Evolutionary conservation across 2,888 invertebrate species (phyloP), one percentile per base, ranked within the genome.

Genomic region (Oeneis ivallda): DNA sequence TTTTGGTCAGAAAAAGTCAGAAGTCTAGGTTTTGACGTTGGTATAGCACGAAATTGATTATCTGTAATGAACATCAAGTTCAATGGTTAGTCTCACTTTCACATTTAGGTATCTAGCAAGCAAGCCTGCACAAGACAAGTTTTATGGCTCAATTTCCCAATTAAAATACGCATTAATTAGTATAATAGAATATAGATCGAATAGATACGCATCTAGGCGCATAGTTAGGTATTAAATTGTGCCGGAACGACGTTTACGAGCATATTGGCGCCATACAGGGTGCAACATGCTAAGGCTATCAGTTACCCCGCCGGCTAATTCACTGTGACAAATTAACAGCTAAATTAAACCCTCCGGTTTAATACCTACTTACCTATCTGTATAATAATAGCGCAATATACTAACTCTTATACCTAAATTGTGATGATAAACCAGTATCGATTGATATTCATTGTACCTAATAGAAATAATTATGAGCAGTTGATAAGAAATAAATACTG

Each of bases 271-370:
- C 81, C 79, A 78, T 81, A 79, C 85, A 84, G 89, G 88, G 90
- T 87, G 90, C 91, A 87, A 89, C 89, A 88, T 88, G 89, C 87
- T 84, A 87, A 80, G 81, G 84, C 90, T 86, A 90, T 91, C 88
- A 86, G 85, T 89, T 89, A 89, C 87, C 86, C 85, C 83, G 82
- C 79, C 85, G 85, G 89, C 91, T 90, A 91, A 92, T 91, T 91
- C 90, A 89, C 87, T 85, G 89, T 91, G 90, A 90, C 91, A 91
- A 91, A 92, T 91, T 91, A 92, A 89, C 84, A 82, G 82, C 86
- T 87, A 87, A 89, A 90, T 89, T 88, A 83, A 82, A 84, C 80
- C 80, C 82, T 84, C 79, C 75, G 70, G 71, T 71, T 71, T 64
- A 68, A 70, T 71, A 65, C 68, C 68, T 70, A 72, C 66, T 69